Percentiles rank a stretch among this genome's conserved stretches.
Conservation (phyloP, 2,113 vertebrate genomes). For the Uropsilus gracilis region DNA sequence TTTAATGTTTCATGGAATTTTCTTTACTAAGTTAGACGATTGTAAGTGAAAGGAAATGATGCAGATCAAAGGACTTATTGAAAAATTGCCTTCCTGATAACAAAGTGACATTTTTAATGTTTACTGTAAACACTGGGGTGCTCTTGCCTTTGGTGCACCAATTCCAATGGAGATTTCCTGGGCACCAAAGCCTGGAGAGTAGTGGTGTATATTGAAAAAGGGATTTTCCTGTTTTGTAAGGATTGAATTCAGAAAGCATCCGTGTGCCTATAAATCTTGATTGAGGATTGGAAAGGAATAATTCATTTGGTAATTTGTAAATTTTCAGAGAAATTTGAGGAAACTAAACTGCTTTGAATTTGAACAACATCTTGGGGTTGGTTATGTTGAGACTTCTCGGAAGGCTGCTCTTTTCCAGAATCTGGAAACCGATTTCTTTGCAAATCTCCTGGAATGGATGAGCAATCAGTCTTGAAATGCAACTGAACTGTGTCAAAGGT, state of each 20-base stretch:
- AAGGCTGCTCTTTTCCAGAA: slow-evolving; percentile 32
- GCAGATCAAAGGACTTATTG: slow-evolving; percentile 33
- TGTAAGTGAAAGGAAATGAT: slow-evolving; percentile 41
- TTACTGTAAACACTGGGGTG: slow-evolving; percentile 30
- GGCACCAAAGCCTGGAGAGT: neutral
- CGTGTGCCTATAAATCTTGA: slow-evolving; percentile 63
- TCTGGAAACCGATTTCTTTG: slow-evolving; percentile 40
- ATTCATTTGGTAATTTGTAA: slow-evolving; percentile 61
- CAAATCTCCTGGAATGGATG: slow-evolving; percentile 16
- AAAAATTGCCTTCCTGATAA: slow-evolving; percentile 56
- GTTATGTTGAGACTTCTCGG: slow-evolving; percentile 35
- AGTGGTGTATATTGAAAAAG: slow-evolving; percentile 38
- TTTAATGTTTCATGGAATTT: slow-evolving; percentile 22
- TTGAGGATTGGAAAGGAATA: slow-evolving; percentile 26
- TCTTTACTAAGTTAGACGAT: slow-evolving; percentile 16
- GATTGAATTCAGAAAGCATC: slow-evolving; percentile 32
- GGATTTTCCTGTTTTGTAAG: slow-evolving; percentile 62
- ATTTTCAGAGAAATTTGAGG: slow-evolving; percentile 40
- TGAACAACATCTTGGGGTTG: slow-evolving; percentile 39
- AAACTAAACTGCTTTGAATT: slow-evolving; percentile 21
- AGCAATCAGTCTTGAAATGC: slow-evolving; percentile 46
- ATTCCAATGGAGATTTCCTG: neutral
- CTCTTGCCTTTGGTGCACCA: slow-evolving; percentile 22
- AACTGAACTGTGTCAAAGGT: neutral
- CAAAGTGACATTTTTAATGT: slow-evolving; percentile 51